These are phyloP conservation scores for Halocynthia roretzi DNA, from an alignment of 23 tunicate genomes.

Conservation along the genomic window DNA sequence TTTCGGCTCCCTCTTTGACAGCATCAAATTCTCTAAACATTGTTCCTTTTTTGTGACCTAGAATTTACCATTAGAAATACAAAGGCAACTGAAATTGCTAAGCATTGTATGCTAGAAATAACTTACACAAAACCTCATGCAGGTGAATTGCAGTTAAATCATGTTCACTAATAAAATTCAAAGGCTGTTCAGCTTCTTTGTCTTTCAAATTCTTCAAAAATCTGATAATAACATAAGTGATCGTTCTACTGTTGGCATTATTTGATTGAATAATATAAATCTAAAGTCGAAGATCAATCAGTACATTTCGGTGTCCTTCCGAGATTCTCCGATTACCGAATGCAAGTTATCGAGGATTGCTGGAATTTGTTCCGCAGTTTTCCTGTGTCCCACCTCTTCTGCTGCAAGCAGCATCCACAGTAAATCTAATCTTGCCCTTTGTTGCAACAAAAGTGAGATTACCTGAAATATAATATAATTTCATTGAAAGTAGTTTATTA, in stretches of 20 bases:
- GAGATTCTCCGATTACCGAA: not conserved
- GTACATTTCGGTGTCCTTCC: not conserved
- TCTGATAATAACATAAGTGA: not conserved
- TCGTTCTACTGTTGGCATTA: too few species aligned
- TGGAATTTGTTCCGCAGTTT: constrained; percentile 12
- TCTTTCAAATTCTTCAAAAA: not conserved
- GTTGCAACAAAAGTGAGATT: constrained; percentile 2
- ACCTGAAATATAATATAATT: not conserved
- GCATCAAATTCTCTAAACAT: too few species aligned
- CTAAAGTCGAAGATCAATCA: too few species aligned
- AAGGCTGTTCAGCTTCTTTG: not conserved
- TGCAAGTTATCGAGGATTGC: not conserved
- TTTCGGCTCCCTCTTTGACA: too few species aligned
- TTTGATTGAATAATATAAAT: too few species aligned
- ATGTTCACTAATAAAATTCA: too few species aligned
- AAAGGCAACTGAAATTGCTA: too few species aligned
- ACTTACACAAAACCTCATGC: too few species aligned
- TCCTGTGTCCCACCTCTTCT: constrained; percentile 7
- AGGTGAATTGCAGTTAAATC: too few species aligned
- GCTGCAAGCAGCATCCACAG: constrained; percentile 2
- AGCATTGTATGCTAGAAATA: too few species aligned
- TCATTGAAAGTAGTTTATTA: not conserved
- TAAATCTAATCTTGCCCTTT: constrained; percentile 4
- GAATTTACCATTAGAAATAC: too few species aligned
- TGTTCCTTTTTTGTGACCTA: too few species aligned